Conservation (phyloP, 2,113 vertebrate genomes). For the Phoenicopterus ruber region DNA sequence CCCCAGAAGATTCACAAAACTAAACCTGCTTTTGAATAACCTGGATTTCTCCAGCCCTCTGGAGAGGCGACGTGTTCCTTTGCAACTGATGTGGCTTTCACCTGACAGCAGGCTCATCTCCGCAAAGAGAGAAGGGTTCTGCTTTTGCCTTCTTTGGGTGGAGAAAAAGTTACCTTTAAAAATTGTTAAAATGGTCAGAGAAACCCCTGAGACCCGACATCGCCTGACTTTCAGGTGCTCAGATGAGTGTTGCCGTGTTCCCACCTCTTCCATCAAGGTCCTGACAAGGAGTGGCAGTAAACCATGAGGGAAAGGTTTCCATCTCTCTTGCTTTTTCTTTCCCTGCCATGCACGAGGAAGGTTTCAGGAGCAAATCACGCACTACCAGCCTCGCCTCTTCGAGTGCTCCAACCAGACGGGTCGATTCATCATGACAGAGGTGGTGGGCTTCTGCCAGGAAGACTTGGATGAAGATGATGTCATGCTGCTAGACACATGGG, state of each 20-base stretch:
- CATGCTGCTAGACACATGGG: constrained; percentile 92
- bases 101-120: not conserved
- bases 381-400: constrained; percentile 83
- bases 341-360: constrained; percentile 49
- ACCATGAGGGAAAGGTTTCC: not conserved
- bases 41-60: not conserved
- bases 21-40: not conserved
- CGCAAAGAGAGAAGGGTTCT: not conserved
- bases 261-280: not conserved
- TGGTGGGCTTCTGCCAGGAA: constrained; percentile 81
- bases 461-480: constrained; percentile 91
- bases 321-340: not conserved
- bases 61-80: not conserved
- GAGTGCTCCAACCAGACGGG: constrained; percentile 93
- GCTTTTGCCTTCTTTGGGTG: not conserved
- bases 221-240: not conserved
- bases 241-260: not conserved
- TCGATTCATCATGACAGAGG: constrained; percentile 84
- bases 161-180: not conserved
- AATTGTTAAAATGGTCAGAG: not conserved
- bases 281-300: not conserved
- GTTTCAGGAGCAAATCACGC: constrained; percentile 72
- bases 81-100: not conserved
- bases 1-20: not conserved
- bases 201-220: not conserved